Conservation (phyloP, 2,113 vertebrate species). For the Tichodroma muraria region DNA sequence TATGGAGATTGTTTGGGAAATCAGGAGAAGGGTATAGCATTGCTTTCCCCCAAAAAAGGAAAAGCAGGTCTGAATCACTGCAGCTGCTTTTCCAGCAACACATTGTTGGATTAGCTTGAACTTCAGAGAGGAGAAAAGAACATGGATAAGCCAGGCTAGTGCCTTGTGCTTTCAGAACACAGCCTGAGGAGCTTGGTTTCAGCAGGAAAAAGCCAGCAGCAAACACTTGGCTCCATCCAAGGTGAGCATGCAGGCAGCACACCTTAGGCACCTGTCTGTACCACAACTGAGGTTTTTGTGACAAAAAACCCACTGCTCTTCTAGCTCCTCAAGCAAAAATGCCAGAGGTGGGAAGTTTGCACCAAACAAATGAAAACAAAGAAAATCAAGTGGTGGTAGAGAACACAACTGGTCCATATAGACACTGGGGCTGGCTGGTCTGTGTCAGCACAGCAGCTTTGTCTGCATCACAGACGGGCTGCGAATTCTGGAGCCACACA, state of each 20-base stretch:
- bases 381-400: background rate
- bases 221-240: background rate
- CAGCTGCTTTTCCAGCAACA: background rate
- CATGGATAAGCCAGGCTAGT: background rate
- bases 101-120: background rate
- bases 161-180: background rate
- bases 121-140: background rate
- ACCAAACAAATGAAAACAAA: background rate
- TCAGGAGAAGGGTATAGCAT: background rate
- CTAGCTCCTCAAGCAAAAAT: background rate
- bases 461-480: background rate
- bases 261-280: background rate
- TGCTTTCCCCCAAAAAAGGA: background rate
- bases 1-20: background rate
- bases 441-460: background rate
- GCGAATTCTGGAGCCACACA: background rate
- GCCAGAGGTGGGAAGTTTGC: background rate
- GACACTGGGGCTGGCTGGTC: background rate
- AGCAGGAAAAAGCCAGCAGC: background rate
- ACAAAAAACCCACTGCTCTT: background rate
- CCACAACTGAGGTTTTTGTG: background rate
- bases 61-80: background rate
- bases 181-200: background rate
- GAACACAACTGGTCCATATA: background rate
- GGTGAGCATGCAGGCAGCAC: background rate